Conservation (phyloP, 2,888 invertebrate species). For the Sphaerolaimus hirsutus region DNA sequence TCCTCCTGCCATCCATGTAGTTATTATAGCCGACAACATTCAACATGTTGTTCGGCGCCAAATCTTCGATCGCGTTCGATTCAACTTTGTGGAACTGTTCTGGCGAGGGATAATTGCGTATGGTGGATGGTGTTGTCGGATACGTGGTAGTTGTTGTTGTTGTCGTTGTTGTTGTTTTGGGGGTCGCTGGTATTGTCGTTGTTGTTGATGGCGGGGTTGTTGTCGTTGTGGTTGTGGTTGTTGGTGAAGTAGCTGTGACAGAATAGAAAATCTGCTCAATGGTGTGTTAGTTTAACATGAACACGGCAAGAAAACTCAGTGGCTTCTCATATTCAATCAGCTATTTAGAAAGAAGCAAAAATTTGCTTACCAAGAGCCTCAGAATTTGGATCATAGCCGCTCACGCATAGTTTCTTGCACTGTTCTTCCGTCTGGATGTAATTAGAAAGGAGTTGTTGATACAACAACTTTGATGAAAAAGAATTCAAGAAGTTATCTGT, state of each 20-base stretch:
- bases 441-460: neutral
- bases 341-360: neutral
- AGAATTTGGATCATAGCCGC: constrained; percentile 16
- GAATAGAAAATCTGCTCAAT: neutral
- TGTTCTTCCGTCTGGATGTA: constrained; percentile 25
- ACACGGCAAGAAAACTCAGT: neutral
- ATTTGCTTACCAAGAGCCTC: constrained; percentile 12
- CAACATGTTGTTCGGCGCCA: too few relatives aligned
- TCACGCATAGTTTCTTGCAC: constrained; percentile 26
- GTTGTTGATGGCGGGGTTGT: neutral
- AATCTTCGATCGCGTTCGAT: too few relatives aligned
- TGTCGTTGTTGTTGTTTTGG: neutral
- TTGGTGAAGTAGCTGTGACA: neutral
- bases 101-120: too few relatives aligned
- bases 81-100: too few relatives aligned
- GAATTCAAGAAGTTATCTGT: neutral
- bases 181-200: neutral
- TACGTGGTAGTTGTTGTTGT: neutral
- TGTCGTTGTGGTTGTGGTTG: neutral
- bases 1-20: too few relatives aligned
- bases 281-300: neutral
- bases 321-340: neutral
- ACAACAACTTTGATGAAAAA: neutral
- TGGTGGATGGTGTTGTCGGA: too few relatives aligned
- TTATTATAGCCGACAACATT: too few relatives aligned